Base-by-base conservation (phyloP, 2,888 invertebrate genomes). In the Tetragonisca angustula region DNA sequence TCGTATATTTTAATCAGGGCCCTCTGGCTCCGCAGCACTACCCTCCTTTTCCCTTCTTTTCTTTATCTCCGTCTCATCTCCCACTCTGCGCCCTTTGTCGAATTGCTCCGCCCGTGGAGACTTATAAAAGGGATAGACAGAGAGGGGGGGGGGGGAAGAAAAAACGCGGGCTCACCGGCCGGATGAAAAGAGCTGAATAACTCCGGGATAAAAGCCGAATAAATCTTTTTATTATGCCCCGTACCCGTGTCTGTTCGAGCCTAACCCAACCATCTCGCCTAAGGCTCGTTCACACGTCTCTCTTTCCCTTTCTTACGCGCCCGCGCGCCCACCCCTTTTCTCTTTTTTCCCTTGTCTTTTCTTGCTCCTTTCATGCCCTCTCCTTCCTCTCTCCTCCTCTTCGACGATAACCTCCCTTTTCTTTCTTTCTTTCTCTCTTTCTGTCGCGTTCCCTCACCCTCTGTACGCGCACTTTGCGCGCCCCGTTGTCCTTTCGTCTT, bases 151-250 rank as follows among this genome's bases (percentile, higher is more conserved):
- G 50, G 15, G 19, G 21, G 79, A 87, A 87, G 86, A 85, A 88
- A 86, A 91, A 86, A 87, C 89, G 86, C 83, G 79, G 82, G 90
- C 88, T 90, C 90, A 88, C 89, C 90, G 90, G 90, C 87, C 90
- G 92, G 91, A 92, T 93, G 92, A 94, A 94, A 93, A 93, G 94
- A 94, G 92, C 92, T 93, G 94, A 94, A 94, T 94, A 94, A 94
- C 93, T 94, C 92, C 86, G 88, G 94, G 92, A 94, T 94, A 94
- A 94, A 93, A 94, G 94, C 93, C 93, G 94, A 94, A 94, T 94
- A 94, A 94, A 94, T 94, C 94, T 94, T 94, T 94, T 94, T 94
- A 94, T 94, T 94, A 94, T 94, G 88, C 93, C 92, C 90, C 92
- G 88, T 91, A 90, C 91, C 89, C 89, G 89, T 89, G 87, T 88